These are phyloP conservation scores for Limnodromus scolopaceus DNA, from an alignment of 2,797 vertebrate species.

Conservation along the genomic window DNA sequence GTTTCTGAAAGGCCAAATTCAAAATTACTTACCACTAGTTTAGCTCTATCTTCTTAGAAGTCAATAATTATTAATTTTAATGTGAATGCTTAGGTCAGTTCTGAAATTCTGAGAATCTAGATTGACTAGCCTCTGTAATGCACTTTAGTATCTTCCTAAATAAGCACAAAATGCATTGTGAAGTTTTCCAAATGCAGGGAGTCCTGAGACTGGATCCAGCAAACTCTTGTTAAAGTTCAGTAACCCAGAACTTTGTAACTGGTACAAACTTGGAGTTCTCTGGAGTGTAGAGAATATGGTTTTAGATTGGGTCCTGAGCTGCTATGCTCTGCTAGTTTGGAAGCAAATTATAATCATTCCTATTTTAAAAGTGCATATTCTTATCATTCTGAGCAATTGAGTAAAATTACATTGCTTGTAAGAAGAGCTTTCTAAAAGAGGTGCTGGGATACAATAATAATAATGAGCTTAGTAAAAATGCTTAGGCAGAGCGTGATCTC, in stretches of 20 bases:
- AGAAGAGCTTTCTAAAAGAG: not conserved
- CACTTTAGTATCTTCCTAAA: not conserved
- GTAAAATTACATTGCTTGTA: not conserved
- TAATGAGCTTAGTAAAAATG: constrained; percentile 20
- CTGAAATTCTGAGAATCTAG: not conserved
- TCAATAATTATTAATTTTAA: not conserved
- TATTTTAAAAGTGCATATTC: not conserved
- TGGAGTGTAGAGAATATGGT: not conserved
- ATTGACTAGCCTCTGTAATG: not conserved
- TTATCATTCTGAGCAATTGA: not conserved
- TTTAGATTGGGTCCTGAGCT: not conserved
- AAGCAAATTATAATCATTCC: not conserved
- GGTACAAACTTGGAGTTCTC: not conserved
- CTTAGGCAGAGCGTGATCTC: not conserved
- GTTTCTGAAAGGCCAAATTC: not conserved
- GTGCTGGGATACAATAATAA: not conserved
- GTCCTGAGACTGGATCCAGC: not conserved
- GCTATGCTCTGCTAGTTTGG: not conserved
- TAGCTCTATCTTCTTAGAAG: not conserved
- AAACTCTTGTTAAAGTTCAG: not conserved
- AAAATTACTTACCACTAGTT: not conserved
- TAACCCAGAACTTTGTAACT: not conserved
- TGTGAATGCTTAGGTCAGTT: not conserved
- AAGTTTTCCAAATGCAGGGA: not conserved
- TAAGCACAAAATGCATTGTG: not conserved